These are phyloP conservation scores for Lepus europaeus DNA, from an alignment of 2,113 vertebrate species.

Conservation along the genomic window DNA sequence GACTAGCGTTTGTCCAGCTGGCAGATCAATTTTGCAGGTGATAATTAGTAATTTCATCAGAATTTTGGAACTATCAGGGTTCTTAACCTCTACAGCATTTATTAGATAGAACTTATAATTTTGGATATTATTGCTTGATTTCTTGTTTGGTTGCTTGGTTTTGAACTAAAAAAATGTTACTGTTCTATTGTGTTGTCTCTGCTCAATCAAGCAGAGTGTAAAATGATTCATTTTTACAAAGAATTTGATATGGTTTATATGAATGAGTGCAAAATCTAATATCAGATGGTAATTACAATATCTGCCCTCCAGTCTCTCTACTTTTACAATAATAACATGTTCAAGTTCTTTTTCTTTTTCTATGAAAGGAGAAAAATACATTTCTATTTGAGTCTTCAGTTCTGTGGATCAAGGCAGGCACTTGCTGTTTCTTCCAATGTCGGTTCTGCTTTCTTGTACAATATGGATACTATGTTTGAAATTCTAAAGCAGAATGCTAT, in stretches of 20 bases:
- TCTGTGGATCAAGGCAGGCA: background rate
- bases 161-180: background rate
- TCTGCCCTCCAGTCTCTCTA: background rate
- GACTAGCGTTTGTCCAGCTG: background rate
- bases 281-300: background rate
- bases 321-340: background rate
- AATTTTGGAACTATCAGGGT: background rate
- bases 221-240: background rate
- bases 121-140: background rate
- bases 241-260: background rate
- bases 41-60: slow-evolving; percentile 45
- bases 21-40: background rate
- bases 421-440: background rate
- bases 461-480: background rate
- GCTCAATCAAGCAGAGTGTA: background rate
- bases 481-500: background rate
- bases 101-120: background rate
- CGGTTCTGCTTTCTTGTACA: background rate
- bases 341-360: background rate
- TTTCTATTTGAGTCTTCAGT: background rate
- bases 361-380: background rate
- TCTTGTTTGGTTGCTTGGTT: background rate
- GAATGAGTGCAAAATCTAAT: background rate
- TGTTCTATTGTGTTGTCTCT: background rate
- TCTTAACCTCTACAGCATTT: slow-evolving; percentile 43